Conservation (phyloP, 2,888 invertebrate genomes). For the Pristionchus fissidentatus region DNA sequence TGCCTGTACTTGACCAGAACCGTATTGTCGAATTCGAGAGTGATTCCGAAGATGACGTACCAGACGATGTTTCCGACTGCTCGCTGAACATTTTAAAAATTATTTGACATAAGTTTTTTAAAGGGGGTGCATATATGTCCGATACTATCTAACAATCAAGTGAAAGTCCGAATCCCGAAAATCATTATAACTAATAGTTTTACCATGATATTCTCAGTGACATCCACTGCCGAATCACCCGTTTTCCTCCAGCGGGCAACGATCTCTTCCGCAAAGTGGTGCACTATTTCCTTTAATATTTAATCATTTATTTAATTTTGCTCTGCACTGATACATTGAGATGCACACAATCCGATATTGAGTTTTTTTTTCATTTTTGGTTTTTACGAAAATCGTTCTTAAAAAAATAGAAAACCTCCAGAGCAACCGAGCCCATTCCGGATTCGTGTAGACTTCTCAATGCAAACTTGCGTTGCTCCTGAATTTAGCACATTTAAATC, state of each 20-base stretch:
- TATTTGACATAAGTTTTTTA: too few species aligned
- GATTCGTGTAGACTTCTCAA: neutral
- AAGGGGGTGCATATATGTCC: too few species aligned
- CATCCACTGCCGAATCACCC: neutral
- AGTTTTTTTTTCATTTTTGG: too few species aligned
- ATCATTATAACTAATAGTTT: too few species aligned
- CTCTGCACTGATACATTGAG: too few species aligned
- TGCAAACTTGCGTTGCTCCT: neutral
- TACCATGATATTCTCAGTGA: neutral
- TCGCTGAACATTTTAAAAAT: too few species aligned
- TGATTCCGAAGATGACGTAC: neutral
- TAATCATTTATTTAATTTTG: too few species aligned
- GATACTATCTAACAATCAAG: too few species aligned
- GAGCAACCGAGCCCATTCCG: neutral
- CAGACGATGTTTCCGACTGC: neutral
- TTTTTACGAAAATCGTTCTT: too few species aligned
- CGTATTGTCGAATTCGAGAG: neutral
- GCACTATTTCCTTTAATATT: neutral
- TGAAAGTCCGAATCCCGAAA: neutral
- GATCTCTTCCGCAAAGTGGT: neutral
- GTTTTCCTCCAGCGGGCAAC: neutral
- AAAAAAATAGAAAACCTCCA: slow-evolving; percentile 1
- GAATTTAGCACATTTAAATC: too few species aligned
- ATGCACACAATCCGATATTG: too few species aligned
- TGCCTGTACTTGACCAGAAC: neutral